Base-by-base conservation (phyloP, 2,888 invertebrate genomes). In the Ornithoptera alexandrae region DNA sequence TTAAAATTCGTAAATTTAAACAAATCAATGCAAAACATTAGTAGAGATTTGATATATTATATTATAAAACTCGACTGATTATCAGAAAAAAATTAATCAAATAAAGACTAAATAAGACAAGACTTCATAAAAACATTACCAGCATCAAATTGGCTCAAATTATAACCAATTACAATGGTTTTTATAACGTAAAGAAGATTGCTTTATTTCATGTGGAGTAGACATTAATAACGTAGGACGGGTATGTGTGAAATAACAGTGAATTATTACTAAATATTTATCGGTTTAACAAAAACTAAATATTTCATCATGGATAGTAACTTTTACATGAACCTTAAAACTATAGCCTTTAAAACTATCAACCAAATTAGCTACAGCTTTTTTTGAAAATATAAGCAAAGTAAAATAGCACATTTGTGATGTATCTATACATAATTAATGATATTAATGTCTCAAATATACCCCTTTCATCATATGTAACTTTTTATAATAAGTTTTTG, bases 121-220 rank as follows among this genome's bases (percentile, higher is more conserved):
- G 12, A 12, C 46, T 46, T 46, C 15, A 46, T 46, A 53, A 18
- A 53, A 53, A 53, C 53, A 53, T 53, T 53, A 53, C n/a, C n/a
- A 15, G 62, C 63, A 42, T 57, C 70, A 63, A 62, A 59, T 59
- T 67, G 63, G 60, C 59, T 24, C 17, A 63, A 70, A 70, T 70
- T 70, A 67, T 67, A 57, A 63, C 24, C 70, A 67, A 70, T 67
- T 70, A 67, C 42, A 63, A n/a, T 53, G 53, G 18, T 67, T 70
- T 70, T 70, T 63, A 62, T 67, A 59, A 70, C 53, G 6, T 70
- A 42, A 42, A 70, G 24, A 64, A 61, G 64, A 67, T 70, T 67
- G 57, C 67, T 67, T 63, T 64, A 70, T 70, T 64, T 53, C 62
- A 64, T 64, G 70, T 61, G 46, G 67, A 60, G 61, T 36, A 62